Evolutionary conservation across 2,113 vertebrate species (phyloP).

Genomic region (Ailuropoda melanoleuca): DNA sequence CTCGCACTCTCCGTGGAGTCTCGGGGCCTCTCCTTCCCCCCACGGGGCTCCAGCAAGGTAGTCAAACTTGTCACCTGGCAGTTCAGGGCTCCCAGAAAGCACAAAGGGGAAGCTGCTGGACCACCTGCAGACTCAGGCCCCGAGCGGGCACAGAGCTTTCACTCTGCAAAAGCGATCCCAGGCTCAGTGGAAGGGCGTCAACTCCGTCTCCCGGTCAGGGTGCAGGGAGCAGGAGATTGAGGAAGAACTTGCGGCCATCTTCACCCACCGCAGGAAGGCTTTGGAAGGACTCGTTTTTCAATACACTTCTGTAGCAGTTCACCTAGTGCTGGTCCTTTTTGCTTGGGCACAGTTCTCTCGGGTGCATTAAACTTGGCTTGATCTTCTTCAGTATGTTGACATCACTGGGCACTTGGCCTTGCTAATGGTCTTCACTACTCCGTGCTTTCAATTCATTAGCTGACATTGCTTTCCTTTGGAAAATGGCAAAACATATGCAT

Average conservation of each 20-base stretch:
- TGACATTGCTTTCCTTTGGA: slow-evolving; percentile 74
- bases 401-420: slow-evolving; percentile 57
- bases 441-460: slow-evolving; percentile 76
- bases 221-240: rapidly evolving
- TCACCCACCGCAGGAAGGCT: slow-evolving; percentile 27
- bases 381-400: slow-evolving; percentile 63
- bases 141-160: neutral
- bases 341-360: slow-evolving; percentile 69
- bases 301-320: slow-evolving; percentile 68
- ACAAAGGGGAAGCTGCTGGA: neutral
- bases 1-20: neutral
- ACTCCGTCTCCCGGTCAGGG: no score
- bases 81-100: neutral
- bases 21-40: neutral
- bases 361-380: slow-evolving; percentile 70
- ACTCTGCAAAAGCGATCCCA: neutral
- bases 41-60: neutral
- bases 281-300: slow-evolving; percentile 67
- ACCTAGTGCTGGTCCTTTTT: slow-evolving; percentile 70
- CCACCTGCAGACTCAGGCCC: neutral
- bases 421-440: slow-evolving; percentile 62
- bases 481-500: neutral
- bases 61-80: neutral
- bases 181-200: neutral
- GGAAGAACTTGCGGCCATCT: neutral